Evolutionary conservation across 2,113 vertebrate genomes (phyloP).

Genomic region (Stegastes partitus): DNA sequence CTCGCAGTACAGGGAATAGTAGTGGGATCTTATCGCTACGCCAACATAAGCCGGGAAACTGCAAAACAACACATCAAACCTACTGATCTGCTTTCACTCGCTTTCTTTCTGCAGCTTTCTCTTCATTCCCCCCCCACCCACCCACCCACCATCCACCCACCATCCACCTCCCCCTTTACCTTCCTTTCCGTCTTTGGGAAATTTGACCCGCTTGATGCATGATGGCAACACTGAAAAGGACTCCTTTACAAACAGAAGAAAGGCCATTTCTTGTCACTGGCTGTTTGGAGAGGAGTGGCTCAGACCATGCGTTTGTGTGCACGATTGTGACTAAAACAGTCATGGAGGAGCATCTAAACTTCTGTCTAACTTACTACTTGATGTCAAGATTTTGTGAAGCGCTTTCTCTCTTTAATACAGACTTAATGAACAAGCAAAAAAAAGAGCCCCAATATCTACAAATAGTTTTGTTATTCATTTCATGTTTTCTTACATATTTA

Average conservation of each 20-base stretch:
- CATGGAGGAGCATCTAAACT: background rate
- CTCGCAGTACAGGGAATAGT: constrained; percentile 65
- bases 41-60: constrained; percentile 63
- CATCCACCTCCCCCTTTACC: background rate
- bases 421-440: no score
- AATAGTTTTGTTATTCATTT: no score
- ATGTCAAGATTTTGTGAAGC: no score
- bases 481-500: no score
- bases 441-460: no score
- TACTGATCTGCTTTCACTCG: constrained; percentile 17
- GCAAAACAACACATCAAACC: constrained; percentile 56
- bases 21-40: constrained; percentile 59
- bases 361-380: background rate
- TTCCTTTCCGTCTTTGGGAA: constrained; percentile 45
- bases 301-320: constrained; percentile 13
- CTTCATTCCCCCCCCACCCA: background rate
- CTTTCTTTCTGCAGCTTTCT: constrained; percentile 23
- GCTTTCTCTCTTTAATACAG: no score
- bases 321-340: background rate
- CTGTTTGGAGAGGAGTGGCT: background rate
- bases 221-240: constrained; percentile 38
- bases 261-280: constrained; percentile 32
- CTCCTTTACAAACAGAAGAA: constrained; percentile 28
- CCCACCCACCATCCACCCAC: background rate
- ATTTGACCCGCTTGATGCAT: constrained; percentile 47